phyloP scores from a whole-genome alignment of 53 echinoderm and acorn worm genomes.

The Astropecten irregularis region DNA sequence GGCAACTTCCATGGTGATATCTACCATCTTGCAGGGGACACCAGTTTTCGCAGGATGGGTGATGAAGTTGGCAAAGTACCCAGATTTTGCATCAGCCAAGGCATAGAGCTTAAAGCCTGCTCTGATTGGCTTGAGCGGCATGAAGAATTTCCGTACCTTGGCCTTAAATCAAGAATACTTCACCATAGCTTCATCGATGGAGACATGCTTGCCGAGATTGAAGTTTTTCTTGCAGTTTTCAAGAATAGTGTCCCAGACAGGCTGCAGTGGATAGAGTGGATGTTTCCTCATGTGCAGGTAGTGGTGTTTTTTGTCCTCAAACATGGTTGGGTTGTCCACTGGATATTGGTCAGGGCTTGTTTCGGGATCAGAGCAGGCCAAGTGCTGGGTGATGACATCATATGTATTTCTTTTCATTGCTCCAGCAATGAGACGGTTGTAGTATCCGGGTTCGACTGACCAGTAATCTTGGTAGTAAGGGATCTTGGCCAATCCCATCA shows the following conservation, averaged over 20 bases:
- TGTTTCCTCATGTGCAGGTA: not conserved
- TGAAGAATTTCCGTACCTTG: not conserved
- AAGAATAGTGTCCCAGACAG: slow-evolving; percentile 12
- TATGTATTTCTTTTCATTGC: slow-evolving; percentile 23
- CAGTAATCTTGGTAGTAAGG: slow-evolving; percentile 24
- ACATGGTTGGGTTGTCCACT: not conserved
- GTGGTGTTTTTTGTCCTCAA: not conserved
- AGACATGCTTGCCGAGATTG: slow-evolving; percentile 1
- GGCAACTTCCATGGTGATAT: slow-evolving; percentile 18
- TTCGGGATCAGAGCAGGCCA: slow-evolving; percentile 22
- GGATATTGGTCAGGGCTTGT: not conserved
- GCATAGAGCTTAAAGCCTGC: slow-evolving; percentile 36
- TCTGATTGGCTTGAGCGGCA: slow-evolving; percentile 21
- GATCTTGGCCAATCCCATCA: slow-evolving; percentile 36
- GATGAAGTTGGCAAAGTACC: slow-evolving; percentile 40
- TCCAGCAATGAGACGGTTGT: slow-evolving; percentile 3
- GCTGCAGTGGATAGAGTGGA: slow-evolving; percentile 38
- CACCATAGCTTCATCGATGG: slow-evolving; percentile 46
- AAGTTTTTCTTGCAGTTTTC: not conserved
- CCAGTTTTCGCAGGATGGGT: not conserved
- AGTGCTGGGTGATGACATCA: not conserved
- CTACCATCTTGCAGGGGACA: slow-evolving; percentile 3
- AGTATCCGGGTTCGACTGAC: not conserved
- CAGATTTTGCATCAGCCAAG: not conserved
- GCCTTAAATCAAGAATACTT: slow-evolving; percentile 18